phyloP scores from a whole-genome alignment of 2,113 vertebrate species.

The Pao palembangensis region DNA sequence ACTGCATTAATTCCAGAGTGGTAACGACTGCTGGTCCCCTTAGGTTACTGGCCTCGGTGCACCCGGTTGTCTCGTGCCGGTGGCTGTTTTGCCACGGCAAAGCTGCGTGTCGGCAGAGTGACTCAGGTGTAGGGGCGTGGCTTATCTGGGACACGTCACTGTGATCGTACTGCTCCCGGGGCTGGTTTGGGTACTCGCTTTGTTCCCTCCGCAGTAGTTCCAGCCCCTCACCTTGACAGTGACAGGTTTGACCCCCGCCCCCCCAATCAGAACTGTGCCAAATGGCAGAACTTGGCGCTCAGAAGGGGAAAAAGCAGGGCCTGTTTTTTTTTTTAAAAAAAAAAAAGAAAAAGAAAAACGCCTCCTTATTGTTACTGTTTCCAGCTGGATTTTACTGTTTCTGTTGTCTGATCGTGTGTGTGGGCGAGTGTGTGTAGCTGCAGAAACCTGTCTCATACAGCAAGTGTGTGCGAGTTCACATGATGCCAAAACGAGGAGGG shows the following conservation, averaged over 20 bases:
- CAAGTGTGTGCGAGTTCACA: constrained; percentile 38
- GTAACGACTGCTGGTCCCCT: too few species aligned
- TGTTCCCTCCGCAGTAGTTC: constrained; percentile 21
- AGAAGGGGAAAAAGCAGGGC: constrained; percentile 55
- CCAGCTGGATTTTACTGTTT: constrained; percentile 25
- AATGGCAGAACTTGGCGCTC: constrained; percentile 31
- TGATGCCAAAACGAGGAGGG: constrained; percentile 73
- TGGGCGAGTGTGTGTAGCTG: constrained; percentile 19
- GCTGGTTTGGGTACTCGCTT: constrained; percentile 19
- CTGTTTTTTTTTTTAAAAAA: too few species aligned
- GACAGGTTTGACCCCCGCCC: constrained; percentile 20
- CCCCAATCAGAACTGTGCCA: constrained; percentile 26
- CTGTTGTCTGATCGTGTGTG: constrained; percentile 17
- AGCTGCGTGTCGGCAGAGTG: too few species aligned
- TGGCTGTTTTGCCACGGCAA: too few species aligned
- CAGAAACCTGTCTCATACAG: constrained; percentile 19
- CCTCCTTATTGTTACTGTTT: constrained; percentile 51
- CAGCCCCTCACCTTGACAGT: constrained; percentile 33
- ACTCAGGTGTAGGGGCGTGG: constrained; percentile 7
- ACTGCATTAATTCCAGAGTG: too few species aligned
- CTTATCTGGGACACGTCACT: constrained; percentile 9
- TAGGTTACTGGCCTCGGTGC: too few species aligned
- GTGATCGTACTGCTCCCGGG: constrained; percentile 30
- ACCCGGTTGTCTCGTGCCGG: too few species aligned
- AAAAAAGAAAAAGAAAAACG: constrained; percentile 12